These are phyloP conservation scores for Cancer borealis DNA, from an alignment of 2,888 invertebrate species.

Conservation along the genomic window DNA sequence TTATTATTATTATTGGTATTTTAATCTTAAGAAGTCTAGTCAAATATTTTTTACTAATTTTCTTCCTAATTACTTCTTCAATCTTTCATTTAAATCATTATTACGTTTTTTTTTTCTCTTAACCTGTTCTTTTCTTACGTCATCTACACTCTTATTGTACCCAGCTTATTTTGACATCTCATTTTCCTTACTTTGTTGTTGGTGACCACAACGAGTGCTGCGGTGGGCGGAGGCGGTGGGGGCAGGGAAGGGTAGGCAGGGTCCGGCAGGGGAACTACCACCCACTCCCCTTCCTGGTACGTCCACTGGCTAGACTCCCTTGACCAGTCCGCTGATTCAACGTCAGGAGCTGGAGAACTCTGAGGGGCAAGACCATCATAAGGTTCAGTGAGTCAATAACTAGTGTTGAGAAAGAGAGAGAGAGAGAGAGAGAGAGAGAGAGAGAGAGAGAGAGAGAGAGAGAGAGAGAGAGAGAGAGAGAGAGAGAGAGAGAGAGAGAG, in stretches of 20 bases:
- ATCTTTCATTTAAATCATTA: not conserved
- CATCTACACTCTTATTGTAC: not conserved
- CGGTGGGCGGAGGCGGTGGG: conserved; percentile 45
- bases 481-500: not conserved
- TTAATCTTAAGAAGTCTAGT: too few species aligned
- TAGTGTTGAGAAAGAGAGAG: not conserved
- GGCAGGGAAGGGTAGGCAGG: conserved; percentile 47
- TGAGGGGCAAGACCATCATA: not conserved
- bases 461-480: too few species aligned
- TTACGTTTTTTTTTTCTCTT: not conserved
- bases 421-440: too few species aligned
- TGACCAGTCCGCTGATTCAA: conserved; percentile 61
- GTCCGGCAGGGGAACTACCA: conserved; percentile 56
- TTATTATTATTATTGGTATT: not conserved
- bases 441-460: too few species aligned
- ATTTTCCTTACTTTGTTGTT: conserved; percentile 49
- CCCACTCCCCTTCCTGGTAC: conserved; percentile 65
- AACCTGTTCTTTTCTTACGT: not conserved
- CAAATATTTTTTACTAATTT: too few species aligned
- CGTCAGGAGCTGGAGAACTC: conserved; percentile 43
- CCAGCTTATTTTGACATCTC: not conserved
- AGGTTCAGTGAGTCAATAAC: not conserved
- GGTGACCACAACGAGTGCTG: conserved; percentile 55
- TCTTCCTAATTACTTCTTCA: not conserved
- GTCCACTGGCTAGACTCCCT: conserved; percentile 52